These are phyloP conservation scores for Zoanthus solanderi DNA, from an alignment of 92 coral and sea anemone species.

Conservation along the genomic window DNA sequence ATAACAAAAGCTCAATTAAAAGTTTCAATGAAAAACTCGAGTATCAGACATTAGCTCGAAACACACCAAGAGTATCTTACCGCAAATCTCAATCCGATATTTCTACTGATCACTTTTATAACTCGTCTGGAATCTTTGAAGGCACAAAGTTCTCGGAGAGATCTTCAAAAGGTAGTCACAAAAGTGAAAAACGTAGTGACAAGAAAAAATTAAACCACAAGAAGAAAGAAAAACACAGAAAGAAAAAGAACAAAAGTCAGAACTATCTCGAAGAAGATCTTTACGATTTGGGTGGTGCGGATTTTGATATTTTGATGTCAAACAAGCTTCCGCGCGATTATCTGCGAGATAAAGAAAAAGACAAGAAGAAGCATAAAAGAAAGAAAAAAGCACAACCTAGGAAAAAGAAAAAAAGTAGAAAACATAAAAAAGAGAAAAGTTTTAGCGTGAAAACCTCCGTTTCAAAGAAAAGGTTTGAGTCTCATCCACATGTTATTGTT, in stretches of 20 bases:
- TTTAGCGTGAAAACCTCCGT: slow-evolving; percentile 7
- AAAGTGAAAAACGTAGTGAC: slow-evolving; percentile 1
- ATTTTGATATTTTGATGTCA: slow-evolving; percentile 90
- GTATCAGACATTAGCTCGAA: background rate
- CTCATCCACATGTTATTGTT: slow-evolving; percentile 51
- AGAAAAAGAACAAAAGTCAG: background rate
- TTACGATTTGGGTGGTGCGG: slow-evolving; percentile 89
- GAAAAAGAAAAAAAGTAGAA: slow-evolving; percentile 1
- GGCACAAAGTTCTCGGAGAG: slow-evolving; percentile 21
- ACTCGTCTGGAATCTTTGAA: slow-evolving; percentile 5
- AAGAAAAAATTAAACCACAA: background rate
- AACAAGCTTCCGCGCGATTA: slow-evolving; percentile 84
- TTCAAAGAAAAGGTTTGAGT: slow-evolving; percentile 17
- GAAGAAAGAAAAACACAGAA: background rate
- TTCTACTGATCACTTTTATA: slow-evolving; percentile 26
- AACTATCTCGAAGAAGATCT: slow-evolving; percentile 42
- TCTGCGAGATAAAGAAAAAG: slow-evolving; percentile 40
- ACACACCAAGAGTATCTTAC: background rate
- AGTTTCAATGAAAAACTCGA: background rate
- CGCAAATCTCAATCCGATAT: background rate
- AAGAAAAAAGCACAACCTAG: background rate
- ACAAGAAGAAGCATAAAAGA: slow-evolving; percentile 7
- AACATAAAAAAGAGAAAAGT: background rate
- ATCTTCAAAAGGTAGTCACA: slow-evolving; percentile 11
- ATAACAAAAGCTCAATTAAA: background rate